A percentile compares a stretch with the other conserved stretches of the same genome.
Evolutionary conservation across 2,888 invertebrate genomes (phyloP).

Genomic region (Drosophila affinis): DNA sequence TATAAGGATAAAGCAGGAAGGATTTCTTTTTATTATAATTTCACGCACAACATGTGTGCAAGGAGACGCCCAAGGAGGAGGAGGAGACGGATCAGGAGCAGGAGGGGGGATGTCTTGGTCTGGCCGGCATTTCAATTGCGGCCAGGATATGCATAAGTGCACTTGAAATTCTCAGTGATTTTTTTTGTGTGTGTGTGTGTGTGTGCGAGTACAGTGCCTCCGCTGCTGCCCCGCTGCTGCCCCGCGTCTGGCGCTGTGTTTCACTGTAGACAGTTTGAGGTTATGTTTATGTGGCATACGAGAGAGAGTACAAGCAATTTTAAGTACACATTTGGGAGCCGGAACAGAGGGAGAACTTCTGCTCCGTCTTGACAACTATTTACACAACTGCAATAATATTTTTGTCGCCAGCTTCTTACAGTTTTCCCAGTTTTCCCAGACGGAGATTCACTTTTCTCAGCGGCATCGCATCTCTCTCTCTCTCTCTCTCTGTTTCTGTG

Average conservation of each 20-base stretch:
- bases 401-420: constrained; percentile 39
- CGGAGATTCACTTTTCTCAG: constrained; percentile 40
- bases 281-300: constrained; percentile 64
- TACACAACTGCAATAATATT: constrained; percentile 76
- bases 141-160: constrained; percentile 57
- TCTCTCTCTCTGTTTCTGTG: background rate
- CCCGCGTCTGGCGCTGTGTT: constrained; percentile 5
- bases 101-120: constrained; percentile 13
- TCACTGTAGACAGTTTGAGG: constrained; percentile 46
- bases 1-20: constrained; percentile 23
- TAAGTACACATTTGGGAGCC: constrained; percentile 59
- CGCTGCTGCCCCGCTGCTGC: background rate
- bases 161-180: constrained; percentile 58
- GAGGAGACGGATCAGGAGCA: constrained; percentile 12
- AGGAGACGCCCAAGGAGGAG: background rate
- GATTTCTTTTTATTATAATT: constrained; percentile 52
- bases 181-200: constrained; percentile 11
- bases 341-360: constrained; percentile 10
- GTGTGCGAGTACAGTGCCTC: too few species aligned
- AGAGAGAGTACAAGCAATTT: constrained; percentile 43
- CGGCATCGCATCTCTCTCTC: constrained; percentile 2
- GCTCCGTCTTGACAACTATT: constrained; percentile 55
- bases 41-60: constrained; percentile 48
- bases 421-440: constrained; percentile 35
- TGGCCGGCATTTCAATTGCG: constrained; percentile 59